Evolutionary conservation across 2,888 invertebrate species (phyloP), one percentile per base, ranked within the genome.

Genomic region (Sinhomidia bicolor): DNA sequence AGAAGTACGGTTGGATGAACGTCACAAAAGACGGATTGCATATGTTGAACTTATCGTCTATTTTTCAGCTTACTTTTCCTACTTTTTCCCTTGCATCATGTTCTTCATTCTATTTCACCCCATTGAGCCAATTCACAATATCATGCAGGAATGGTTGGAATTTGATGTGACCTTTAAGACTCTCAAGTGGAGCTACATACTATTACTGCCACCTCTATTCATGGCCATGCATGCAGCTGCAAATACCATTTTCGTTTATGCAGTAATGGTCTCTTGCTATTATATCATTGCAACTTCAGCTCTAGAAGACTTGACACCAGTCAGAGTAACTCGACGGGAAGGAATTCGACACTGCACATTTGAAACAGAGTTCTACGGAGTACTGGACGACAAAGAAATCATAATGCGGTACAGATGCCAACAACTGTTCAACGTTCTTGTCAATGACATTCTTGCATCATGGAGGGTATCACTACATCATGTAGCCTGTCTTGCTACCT

Each of bases 101-200:
- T 2, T 71, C 0, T 10, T 32, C n/a, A 36, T 54, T 0, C 10
- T 82, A 2, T 60, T 84, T 7, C 85, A 85, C 29, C 85, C 85
- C 5, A 9, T 85, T 10, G 85, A 85, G 36, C 79, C 85, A 14
- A 54, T 9, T 23, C 65, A 85, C 20, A 36, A 0, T 0, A 14
- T 85, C 9, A 6, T 85, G 9, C 4, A n/a, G 0, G 85, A 85
- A 26, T 79, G 78, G 78, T 12, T 85, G 0, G 85, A 85, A n/a
- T 32, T 85, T 14, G 71, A 85, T 0, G 0, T 76, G 20, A 68
- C 3, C n/a, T 17, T 36, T n/a, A 5, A 32, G 5, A n/a, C 32
- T 20, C 2, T 68, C 1, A 1, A 23, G 6, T 17, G 7, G 36
- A n/a, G 20, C 20, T 29, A 60, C 12, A 7, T 51, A n/a, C 6